Conservation (phyloP, 2,888 invertebrate genomes). For the Galerucella nymphaeae region DNA sequence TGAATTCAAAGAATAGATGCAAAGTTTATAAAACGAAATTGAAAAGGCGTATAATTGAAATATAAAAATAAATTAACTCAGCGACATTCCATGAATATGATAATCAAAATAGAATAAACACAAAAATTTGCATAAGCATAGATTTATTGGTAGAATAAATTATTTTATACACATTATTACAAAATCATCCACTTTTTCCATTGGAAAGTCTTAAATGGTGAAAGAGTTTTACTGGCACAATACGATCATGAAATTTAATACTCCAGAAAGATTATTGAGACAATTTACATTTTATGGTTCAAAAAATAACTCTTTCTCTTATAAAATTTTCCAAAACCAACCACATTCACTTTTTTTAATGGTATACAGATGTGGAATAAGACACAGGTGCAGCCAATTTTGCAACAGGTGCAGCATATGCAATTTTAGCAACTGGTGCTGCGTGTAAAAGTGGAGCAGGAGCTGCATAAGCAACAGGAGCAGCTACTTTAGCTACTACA, state of each 20-base stretch:
- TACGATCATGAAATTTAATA: neutral
- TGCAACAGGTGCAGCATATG: slow-evolving; percentile 42
- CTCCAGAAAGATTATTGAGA: no score
- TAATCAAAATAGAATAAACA: neutral
- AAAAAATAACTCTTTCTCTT: no score
- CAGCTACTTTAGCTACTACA: slow-evolving; percentile 38
- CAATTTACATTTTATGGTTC: no score
- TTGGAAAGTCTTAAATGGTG: neutral
- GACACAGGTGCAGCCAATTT: slow-evolving; percentile 32
- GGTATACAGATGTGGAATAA: slow-evolving; percentile 47
- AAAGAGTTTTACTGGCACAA: neutral
- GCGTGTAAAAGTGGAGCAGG: slow-evolving; percentile 36
- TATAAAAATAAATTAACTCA: neutral
- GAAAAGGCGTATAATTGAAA: neutral
- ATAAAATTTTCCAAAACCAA: no score
- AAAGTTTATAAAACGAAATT: neutral
- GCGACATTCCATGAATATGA: no score
- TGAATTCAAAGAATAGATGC: neutral
- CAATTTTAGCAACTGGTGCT: slow-evolving; percentile 41
- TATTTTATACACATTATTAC: neutral
- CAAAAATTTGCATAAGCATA: neutral
- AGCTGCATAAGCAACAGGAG: slow-evolving; percentile 49
- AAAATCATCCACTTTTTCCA: neutral
- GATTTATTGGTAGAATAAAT: neutral
- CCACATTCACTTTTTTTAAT: neutral